These are phyloP conservation scores for Polylopha cassiicola DNA, from an alignment of 2,888 invertebrate species.

Conservation along the genomic window DNA sequence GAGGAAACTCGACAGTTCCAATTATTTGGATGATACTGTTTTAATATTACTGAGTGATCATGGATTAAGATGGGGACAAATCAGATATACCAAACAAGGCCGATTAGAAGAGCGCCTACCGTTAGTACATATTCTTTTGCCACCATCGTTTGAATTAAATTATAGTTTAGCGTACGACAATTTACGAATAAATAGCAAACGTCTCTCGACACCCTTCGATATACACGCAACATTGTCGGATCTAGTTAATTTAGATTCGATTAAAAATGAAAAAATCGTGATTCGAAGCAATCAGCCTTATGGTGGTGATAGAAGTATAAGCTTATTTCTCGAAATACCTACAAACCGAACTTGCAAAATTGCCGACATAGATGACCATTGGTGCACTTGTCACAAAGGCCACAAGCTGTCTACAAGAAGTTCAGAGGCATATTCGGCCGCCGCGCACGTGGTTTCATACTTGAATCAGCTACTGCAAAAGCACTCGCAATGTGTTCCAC, in stretches of 20 bases:
- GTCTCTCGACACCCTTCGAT: constrained; percentile 90
- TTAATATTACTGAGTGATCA: constrained; percentile 91
- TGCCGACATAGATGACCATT: constrained; percentile 89
- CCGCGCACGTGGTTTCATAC: constrained; percentile 77
- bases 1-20: constrained; percentile 62
- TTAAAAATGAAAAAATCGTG: constrained; percentile 58
- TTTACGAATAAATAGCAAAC: constrained; percentile 79
- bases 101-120: constrained; percentile 93
- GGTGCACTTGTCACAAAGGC: constrained; percentile 91
- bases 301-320: constrained; percentile 79
- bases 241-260: constrained; percentile 73
- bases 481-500: constrained; percentile 80
- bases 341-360: constrained; percentile 83
- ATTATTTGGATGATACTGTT: constrained; percentile 81
- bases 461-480: constrained; percentile 80
- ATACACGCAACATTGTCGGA: constrained; percentile 87
- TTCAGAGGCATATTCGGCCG: constrained; percentile 74
- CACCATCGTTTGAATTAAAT: constrained; percentile 81
- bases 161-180: constrained; percentile 80
- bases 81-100: constrained; percentile 90
- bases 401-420: constrained; percentile 74
- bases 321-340: constrained; percentile 86
- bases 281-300: constrained; percentile 48
- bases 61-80: constrained; percentile 91
- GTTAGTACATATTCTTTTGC: constrained; percentile 84